Conservation (phyloP, 2,113 vertebrate genomes). For the Tragelaphus imberbis region DNA sequence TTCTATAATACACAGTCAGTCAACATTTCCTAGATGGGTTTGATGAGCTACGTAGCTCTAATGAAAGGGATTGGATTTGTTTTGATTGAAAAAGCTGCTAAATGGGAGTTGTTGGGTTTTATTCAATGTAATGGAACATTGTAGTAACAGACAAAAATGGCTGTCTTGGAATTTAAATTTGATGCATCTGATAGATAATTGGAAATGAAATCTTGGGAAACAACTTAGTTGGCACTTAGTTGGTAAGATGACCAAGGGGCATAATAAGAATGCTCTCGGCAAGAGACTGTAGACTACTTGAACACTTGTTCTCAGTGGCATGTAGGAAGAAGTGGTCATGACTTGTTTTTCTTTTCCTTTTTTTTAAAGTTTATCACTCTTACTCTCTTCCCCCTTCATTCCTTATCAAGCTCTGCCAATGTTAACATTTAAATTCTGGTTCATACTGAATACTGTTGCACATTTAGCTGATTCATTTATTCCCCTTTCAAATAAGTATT, state of each 20-base stretch:
- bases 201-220: background rate
- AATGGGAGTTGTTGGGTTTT: background rate
- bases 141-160: background rate
- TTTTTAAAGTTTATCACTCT: background rate
- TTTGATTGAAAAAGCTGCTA: background rate
- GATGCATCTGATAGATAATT: background rate
- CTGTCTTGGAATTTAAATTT: background rate
- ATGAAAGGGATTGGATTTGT: background rate
- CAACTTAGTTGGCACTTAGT: background rate
- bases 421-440: background rate
- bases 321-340: background rate
- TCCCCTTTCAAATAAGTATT: background rate
- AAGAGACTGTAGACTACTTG: background rate
- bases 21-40: background rate
- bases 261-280: accelerated
- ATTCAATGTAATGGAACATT: background rate
- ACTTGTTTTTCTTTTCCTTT: background rate
- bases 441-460: background rate
- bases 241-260: background rate
- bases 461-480: background rate
- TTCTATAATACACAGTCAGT: background rate
- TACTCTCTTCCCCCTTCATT: background rate
- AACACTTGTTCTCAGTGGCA: background rate
- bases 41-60: background rate
- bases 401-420: background rate